Evolutionary conservation across 2,113 vertebrate species (phyloP), one percentile per base, ranked within the genome.

Genomic region (Romanogobio albipinnatus): DNA sequence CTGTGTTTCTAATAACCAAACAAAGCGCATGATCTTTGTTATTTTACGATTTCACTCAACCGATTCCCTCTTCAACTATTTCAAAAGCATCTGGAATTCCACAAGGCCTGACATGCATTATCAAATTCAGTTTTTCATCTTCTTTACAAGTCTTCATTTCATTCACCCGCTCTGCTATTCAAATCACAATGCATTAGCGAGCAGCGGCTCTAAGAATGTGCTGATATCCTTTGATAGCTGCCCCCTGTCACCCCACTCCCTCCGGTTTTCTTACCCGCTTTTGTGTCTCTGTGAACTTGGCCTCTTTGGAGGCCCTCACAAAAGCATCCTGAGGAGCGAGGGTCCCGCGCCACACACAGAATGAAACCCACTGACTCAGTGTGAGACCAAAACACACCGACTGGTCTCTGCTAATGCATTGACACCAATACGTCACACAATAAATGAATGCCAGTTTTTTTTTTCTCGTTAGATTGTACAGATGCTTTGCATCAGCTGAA

Each of bases 261-360:
- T 71, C 33, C 75, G 86, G 91, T 88, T 88, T 87, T 90, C 85
- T 88, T 87, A 82, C 43, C 36, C 14, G 36, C 76, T 86, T 90
- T 93, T 91, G 90, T 92, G 89, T 86, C 71, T 87, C 86, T 84
- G 87, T 92, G 91, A 93, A 92, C 91, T 91, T 88, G 86, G 87
- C 89, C 68, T 90, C 90, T 84, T 92, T 91, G 90, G 91, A 92
- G 78, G 77, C 88, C 36, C 81, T 89, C 84, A 94, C 91, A 94
- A 94, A 84, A 92, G 91, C 83, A 70, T 91, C 89, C 61, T 10
- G 83, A 90, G 85, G 89, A 93, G 90, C 58, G 90, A 89, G 87
- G 87, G 85, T 83, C 84, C 87, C 86, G 86, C 89, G 49, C 85
- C 76, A 82, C 80, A 87, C 77, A 86, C 73, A 84, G 76, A 89